A percentile compares a stretch with the other conserved stretches of the same genome.
phyloP scores from a whole-genome alignment of 2,797 vertebrate species.

The Mormyrops attenuatus region DNA sequence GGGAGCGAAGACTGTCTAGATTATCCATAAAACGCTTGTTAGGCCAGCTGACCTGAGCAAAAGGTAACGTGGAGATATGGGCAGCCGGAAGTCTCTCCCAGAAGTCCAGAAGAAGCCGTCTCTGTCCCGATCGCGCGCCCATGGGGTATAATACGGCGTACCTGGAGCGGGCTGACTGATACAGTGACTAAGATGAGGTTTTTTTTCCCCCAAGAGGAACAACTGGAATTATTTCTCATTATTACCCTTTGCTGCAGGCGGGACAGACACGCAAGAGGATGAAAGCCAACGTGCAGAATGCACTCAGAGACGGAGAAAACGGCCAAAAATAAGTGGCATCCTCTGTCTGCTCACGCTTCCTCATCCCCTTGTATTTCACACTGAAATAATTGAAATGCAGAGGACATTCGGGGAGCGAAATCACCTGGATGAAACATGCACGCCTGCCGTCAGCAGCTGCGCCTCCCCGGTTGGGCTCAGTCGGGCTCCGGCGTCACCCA shows the following conservation, averaged over 20 bases:
- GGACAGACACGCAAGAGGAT: neutral
- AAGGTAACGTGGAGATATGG: neutral
- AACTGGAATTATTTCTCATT: neutral
- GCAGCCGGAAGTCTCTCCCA: neutral
- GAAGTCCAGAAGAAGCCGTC: neutral
- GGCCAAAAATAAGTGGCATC: neutral
- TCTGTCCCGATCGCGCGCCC: neutral
- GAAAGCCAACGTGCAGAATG: neutral
- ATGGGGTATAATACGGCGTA: neutral
- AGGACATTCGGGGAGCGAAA: neutral
- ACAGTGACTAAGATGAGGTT: neutral
- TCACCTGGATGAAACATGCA: neutral
- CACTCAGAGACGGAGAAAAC: neutral
- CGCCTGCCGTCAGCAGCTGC: neutral
- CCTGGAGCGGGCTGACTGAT: neutral
- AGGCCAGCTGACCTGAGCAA: neutral
- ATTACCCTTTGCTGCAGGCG: neutral
- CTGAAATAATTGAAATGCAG: neutral
- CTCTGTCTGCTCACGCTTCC: neutral
- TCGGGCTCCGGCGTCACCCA: neutral
- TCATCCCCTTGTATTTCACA: neutral
- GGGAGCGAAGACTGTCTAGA: neutral
- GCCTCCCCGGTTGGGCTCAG: neutral
- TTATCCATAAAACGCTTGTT: neutral
- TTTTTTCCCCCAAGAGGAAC: neutral